Evolutionary conservation across 2,888 invertebrate species (phyloP), one percentile per base, ranked within the genome.

Genomic region (Patella pellucida): DNA sequence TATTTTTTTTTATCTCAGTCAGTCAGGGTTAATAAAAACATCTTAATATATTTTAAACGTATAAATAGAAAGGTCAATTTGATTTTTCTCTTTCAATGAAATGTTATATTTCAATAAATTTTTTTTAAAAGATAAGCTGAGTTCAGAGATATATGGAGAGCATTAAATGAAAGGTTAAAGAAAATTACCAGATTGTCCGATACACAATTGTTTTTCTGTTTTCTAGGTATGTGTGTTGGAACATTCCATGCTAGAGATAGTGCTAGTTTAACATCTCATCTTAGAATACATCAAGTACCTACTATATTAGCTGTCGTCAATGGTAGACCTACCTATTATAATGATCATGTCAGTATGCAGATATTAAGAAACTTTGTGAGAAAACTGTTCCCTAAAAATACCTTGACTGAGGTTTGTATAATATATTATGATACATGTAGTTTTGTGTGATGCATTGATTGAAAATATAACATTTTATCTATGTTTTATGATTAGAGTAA

Each of bases 311-410:
- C 96, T 5, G 93, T 96, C 7, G 90, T 97, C 74, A 96, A 96
- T 86, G 96, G 96, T n/a, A 94, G 95, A 84, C 93, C 95, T 51
- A 95, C 95, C 86, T 94, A 96, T 82, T 97, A 96, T 84, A 96
- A 96, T 76, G 94, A 94, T 15, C 85, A 78, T 72, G 93, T 94
- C 77, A 96, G 95, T 78, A 93, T 96, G 84, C 95, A 95, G 76
- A 95, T 94, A 91, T 94, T 97, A 86, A 94, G 89, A 19, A 90
- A 91, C 71, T 98, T 97, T 92, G 94, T 97, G 82, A 94, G 96
- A 76, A 94, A 93, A 90, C 95, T 96, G 90, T 94, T 98, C 91
- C 97, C 97, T 94, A 88, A 91, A n/a, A 77, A 81, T 67, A 82
- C 84, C 0, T 72, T 86, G 7, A 73, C 62, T 15, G 68, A 73